Evolutionary conservation across 2,888 invertebrate genomes (phyloP), one percentile per base, ranked within the genome.

Genomic region (Patella pellucida): DNA sequence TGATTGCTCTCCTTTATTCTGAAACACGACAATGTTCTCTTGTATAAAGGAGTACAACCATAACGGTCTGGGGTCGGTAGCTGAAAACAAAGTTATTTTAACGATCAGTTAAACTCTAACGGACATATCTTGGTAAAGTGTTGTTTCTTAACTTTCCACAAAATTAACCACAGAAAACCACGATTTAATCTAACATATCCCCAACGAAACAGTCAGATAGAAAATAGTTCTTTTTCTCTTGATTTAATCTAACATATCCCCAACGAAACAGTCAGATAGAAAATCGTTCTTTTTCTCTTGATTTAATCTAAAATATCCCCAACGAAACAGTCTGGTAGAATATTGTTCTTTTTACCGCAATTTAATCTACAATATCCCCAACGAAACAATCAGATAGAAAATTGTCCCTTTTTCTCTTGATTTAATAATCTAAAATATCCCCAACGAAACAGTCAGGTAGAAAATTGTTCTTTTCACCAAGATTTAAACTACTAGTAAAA

Each of bases 281-380:
- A 62, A 76, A 23, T 27, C 2, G 27, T 27, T 27, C n/a, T n/a
- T n/a, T n/a, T n/a, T n/a, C n/a, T 62, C 1, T 16, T 56, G 16
- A 56, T 56, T 56, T n/a, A 56, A 14, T 62, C n/a, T 2, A 23
- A 11, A 12, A 62, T 27, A 41, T 67, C 70, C 70, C 11, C 52
- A 16, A 74, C 74, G 12, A 56, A 62, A 62, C 23, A 74, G n/a
- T 12, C 19, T 2, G 52, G 4, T 51, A 31, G 19, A 51, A 62
- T 73, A 23, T 72, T 69, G 71, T 81, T 81, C 2, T 15, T 7
- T n/a, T 19, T 78, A 11, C 23, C 1, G 11, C 41, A 19, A 73
- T 79, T 81, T 14, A 52, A 11, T 27, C 68, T 11, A 71, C 41
- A 5, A 41, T 41, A 41, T 67, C 70, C 12, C 54, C 41, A 41